A percentile compares a stretch with the other conserved stretches of the same genome.
phyloP scores from a whole-genome alignment of 2,888 invertebrate species.

The Piscicola geometra region DNA sequence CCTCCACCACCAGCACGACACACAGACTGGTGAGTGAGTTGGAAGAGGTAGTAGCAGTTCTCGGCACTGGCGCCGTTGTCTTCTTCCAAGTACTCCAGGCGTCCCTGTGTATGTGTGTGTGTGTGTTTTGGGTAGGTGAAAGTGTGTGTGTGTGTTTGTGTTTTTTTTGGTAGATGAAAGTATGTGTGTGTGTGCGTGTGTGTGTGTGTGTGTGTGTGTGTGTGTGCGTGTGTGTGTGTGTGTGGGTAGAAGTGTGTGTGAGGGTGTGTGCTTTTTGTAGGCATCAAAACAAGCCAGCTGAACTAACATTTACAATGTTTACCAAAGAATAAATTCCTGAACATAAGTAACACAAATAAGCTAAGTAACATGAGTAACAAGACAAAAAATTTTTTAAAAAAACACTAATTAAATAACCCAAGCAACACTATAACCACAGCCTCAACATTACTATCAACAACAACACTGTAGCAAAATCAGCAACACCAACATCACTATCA shows the following conservation, averaged over 20 bases:
- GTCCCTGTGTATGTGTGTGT: conserved; percentile 9
- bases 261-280: too few relatives aligned
- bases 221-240: too few relatives aligned
- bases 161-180: background rate
- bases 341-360: too few relatives aligned
- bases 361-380: too few relatives aligned
- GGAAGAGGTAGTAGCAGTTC: conserved; percentile 15
- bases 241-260: too few relatives aligned
- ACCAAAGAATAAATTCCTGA: too few relatives aligned
- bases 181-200: background rate
- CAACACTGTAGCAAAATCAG: background rate
- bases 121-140: background rate
- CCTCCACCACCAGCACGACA: background rate
- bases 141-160: conserved; percentile 1
- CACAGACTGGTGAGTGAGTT: background rate
- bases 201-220: too few relatives aligned
- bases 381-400: too few relatives aligned
- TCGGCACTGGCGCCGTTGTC: background rate
- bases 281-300: too few relatives aligned
- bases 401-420: too few relatives aligned
- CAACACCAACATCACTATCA: background rate
- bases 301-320: too few relatives aligned
- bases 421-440: too few relatives aligned
- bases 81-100: conserved; percentile 8
- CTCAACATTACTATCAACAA: background rate